Evolutionary conservation across 1,140 invertebrate species (phyloP), one percentile per base, ranked within the genome.

Genomic region (Saccostrea glomerata): DNA sequence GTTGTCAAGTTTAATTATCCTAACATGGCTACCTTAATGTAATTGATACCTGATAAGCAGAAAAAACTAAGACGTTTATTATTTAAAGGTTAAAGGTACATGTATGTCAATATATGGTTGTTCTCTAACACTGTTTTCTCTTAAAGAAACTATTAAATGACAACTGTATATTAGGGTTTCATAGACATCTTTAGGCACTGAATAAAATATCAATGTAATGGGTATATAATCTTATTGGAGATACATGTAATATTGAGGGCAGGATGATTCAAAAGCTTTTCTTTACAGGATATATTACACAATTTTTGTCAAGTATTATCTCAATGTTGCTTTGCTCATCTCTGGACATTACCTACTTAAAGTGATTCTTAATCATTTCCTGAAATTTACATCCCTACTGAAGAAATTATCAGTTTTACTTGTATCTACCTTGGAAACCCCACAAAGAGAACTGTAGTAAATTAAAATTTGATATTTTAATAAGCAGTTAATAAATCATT

Each of bases 221-320:
- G 30, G 30, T 36, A 36, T 36, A 36, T 2, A 36, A 2, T 36
- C 30, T 36, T 36, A 1, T 36, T 36, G 30, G 30, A 36, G 2
- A 36, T 36, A 36, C 30, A 36, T 36, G 30, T 20, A 20, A 63
- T 17, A 17, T 12, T 20, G 15, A 20, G 58, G 58, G 5, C 0
- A 63, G 58, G 58, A 63, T 17, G 47, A 47, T 47, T 47, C 47
- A 63, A 63, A 60, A 63, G 17, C 58, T 20, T 30, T 77, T 12
- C 25, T 77, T 30, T 23, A 77, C 70, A 77, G 70, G 70, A 77
- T 77, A 47, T 47, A 77, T 77, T 77, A 5, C 25, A 77, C 25
- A 77, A 77, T 30, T 63, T 47, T 47, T 63, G 58, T 63, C 7
- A 13, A 30, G 15, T 13, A 25, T 77, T 30, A 36, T 36, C 25